Conservation (phyloP, 30 jellyfish, hydroid and myxozoan species). For the Haliclystus octoradiatus region DNA sequence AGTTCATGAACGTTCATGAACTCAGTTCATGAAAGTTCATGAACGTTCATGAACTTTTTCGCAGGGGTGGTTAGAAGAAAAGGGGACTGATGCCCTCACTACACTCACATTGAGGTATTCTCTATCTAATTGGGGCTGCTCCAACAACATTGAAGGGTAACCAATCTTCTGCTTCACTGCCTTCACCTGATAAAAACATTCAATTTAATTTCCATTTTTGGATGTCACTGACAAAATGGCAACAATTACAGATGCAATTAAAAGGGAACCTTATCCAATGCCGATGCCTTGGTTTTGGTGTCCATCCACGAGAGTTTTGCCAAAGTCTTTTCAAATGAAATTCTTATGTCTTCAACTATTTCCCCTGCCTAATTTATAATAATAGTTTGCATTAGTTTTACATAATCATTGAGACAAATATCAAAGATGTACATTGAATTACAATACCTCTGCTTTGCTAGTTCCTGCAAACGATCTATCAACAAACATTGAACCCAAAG, state of each 20-base stretch:
- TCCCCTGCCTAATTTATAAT: conserved; percentile 31
- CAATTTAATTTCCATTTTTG: too few relatives aligned
- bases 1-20: too few relatives aligned
- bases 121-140: too few relatives aligned
- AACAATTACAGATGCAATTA: too few relatives aligned
- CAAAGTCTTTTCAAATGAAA: conserved; percentile 40
- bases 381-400: background rate
- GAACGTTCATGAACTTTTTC: too few relatives aligned
- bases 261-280: conserved; percentile 71
- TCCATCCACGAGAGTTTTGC: conserved; percentile 80
- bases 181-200: conserved; percentile 29
- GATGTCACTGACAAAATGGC: too few relatives aligned
- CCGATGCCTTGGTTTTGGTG: conserved; percentile 48
- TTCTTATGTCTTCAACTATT: conserved; percentile 54
- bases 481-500: conserved; percentile 77
- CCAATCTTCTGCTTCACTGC: conserved; percentile 83
- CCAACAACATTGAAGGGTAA: too few relatives aligned
- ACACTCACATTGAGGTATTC: too few relatives aligned
- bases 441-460: conserved; percentile 53
- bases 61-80: too few relatives aligned
- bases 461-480: conserved; percentile 31
- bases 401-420: background rate
- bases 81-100: too few relatives aligned
- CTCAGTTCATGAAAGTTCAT: too few relatives aligned
- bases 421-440: background rate